Percentiles rank a stretch among this genome's conserved stretches.
Conservation (phyloP, 2,113 vertebrate species). For the Osmerus mordax region DNA sequence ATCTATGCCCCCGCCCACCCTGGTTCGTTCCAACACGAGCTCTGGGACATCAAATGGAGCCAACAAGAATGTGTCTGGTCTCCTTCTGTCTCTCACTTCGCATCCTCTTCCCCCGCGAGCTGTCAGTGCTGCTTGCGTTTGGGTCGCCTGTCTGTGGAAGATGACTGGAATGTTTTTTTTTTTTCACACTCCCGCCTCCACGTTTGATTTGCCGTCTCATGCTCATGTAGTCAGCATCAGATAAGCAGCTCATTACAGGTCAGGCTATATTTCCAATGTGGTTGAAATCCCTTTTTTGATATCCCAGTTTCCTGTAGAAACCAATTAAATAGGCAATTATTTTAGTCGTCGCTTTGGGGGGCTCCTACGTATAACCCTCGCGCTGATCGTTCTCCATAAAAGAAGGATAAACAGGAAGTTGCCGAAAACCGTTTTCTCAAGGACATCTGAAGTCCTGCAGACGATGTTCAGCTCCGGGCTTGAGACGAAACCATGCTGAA, state of each 20-base stretch:
- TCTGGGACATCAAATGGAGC: not conserved
- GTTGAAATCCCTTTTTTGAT: slow-evolving; percentile 8
- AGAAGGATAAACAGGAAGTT: slow-evolving; percentile 29
- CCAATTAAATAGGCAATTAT: slow-evolving; percentile 57
- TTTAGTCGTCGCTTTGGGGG: slow-evolving; percentile 30
- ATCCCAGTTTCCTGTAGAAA: slow-evolving; percentile 37
- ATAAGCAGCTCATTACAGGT: slow-evolving; percentile 44
- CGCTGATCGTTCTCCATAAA: slow-evolving; percentile 39
- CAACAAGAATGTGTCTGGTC: not conserved
- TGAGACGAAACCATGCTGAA: slow-evolving; percentile 25
- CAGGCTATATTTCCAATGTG: slow-evolving; percentile 31
- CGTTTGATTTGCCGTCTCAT: not conserved
- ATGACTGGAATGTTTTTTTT: slow-evolving; percentile 10
- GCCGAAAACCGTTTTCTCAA: slow-evolving; percentile 39
- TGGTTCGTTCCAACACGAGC: not conserved
- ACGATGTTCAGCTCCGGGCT: slow-evolving; percentile 40
- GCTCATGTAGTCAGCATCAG: slow-evolving; percentile 11
- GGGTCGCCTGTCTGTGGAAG: not conserved
- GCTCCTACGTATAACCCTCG: slow-evolving; percentile 15
- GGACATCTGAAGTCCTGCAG: slow-evolving; percentile 49
- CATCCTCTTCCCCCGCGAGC: not conserved
- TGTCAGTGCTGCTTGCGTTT: too few species aligned
- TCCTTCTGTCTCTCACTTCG: slow-evolving; percentile 2
- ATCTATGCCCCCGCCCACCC: not conserved
- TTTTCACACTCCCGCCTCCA: not conserved